Conservation (phyloP, 92 coral and sea anemone species). For the Heteractis magnifica region DNA sequence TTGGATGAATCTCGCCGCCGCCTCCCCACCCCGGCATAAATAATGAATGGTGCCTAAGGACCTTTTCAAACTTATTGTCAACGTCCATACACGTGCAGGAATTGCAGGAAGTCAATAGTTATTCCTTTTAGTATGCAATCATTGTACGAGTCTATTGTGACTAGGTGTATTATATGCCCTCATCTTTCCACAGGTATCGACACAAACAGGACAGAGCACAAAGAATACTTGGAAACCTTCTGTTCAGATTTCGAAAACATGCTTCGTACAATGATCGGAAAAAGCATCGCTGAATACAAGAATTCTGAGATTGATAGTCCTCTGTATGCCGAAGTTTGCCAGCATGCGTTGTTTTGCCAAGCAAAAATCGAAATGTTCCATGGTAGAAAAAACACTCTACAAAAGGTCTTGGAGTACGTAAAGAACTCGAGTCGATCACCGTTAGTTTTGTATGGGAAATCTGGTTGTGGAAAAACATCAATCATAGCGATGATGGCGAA, state of each 20-base stretch:
- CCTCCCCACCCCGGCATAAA: no score
- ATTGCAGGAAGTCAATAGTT: no score
- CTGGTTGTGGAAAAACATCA: slow-evolving; percentile 84
- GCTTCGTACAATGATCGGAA: slow-evolving; percentile 54
- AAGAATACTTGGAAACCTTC: slow-evolving; percentile 47
- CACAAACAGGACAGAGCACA: slow-evolving; percentile 56
- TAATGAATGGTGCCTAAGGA: no score
- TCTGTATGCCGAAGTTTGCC: slow-evolving; percentile 63
- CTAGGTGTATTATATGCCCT: no score
- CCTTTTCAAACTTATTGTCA: no score
- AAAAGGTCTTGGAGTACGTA: slow-evolving; percentile 51
- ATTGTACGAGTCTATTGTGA: no score
- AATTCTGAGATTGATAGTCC: slow-evolving; percentile 52
- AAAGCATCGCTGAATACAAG: slow-evolving; percentile 57
- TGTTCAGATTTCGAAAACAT: slow-evolving; percentile 64
- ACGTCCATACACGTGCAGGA: no score
- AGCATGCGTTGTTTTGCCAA: slow-evolving; percentile 73
- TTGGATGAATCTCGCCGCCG: no score
- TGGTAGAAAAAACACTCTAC: slow-evolving; percentile 56
- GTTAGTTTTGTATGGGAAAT: slow-evolving; percentile 66
- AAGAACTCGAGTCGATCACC: slow-evolving; percentile 55
- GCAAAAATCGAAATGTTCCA: slow-evolving; percentile 58
- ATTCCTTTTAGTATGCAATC: no score
- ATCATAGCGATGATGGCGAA: slow-evolving; percentile 75
- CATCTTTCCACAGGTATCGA: slow-evolving; percentile 52